Conservation (phyloP, 2,888 invertebrate species). For the Orchesella flavescens region DNA sequence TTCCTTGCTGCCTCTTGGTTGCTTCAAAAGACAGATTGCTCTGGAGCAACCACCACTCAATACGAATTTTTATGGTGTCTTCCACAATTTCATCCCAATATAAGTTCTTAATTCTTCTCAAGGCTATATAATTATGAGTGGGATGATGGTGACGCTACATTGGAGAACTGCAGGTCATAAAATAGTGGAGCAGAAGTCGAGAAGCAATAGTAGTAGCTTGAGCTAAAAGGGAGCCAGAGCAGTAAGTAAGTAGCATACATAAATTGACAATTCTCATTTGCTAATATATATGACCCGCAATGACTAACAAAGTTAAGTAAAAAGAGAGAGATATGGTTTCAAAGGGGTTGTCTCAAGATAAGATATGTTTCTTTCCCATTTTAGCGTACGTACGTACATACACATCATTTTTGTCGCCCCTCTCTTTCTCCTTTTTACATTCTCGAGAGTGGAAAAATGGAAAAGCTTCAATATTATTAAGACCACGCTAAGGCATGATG, state of each 20-base stretch:
- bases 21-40: too few species aligned
- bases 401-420: neutral
- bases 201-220: too few species aligned
- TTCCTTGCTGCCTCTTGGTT: too few species aligned
- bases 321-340: neutral
- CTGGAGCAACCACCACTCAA: too few species aligned
- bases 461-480: too few species aligned
- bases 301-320: neutral
- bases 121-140: neutral
- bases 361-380: slow-evolving; percentile 6
- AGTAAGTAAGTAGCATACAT: too few species aligned
- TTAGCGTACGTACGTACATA: neutral
- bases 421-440: neutral
- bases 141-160: neutral
- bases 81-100: neutral
- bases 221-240: too few species aligned
- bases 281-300: neutral
- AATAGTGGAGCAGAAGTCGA: too few species aligned
- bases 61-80: neutral
- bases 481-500: slow-evolving; percentile 9
- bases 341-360: slow-evolving; percentile 5
- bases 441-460: neutral
- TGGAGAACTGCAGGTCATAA: neutral
- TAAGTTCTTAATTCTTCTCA: neutral
- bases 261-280: neutral